Conservation (phyloP, 2,888 invertebrate species). For the Chirona hameri region DNA sequence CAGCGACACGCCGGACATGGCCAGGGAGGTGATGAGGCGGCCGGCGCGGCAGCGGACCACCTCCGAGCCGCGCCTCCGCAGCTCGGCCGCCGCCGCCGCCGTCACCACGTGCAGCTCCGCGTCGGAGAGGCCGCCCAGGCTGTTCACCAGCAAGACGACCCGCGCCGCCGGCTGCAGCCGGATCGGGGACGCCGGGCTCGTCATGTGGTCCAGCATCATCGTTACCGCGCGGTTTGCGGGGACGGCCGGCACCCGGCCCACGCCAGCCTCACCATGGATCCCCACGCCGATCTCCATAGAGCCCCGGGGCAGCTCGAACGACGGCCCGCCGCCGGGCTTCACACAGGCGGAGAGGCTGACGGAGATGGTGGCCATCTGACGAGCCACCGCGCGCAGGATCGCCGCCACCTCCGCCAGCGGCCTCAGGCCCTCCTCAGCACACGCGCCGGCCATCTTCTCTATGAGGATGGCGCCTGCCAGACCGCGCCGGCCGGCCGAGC, state of each 20-base stretch:
- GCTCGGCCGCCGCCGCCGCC: constrained; percentile 60
- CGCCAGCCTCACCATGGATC: constrained; percentile 55
- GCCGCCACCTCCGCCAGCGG: constrained; percentile 55
- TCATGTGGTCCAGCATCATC: constrained; percentile 50
- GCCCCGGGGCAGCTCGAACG: constrained; percentile 51
- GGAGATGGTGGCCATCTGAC: constrained; percentile 39
- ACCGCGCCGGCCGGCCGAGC: constrained; percentile 60
- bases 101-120: constrained; percentile 71
- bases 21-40: constrained; percentile 66
- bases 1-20: constrained; percentile 73
- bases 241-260: constrained; percentile 46
- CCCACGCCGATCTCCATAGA: constrained; percentile 67
- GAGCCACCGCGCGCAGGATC: constrained; percentile 38
- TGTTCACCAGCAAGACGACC: constrained; percentile 69
- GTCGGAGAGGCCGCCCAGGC: constrained; percentile 69
- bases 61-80: constrained; percentile 47
- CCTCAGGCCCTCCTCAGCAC: constrained; percentile 60
- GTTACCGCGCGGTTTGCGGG: constrained; percentile 48
- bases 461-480: constrained; percentile 57
- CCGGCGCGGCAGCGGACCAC: constrained; percentile 58
- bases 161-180: constrained; percentile 43
- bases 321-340: constrained; percentile 32
- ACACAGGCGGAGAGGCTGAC: constrained; percentile 34
- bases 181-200: constrained; percentile 44
- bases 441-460: constrained; percentile 66